phyloP scores from a whole-genome alignment of 2,888 invertebrate genomes.

The Melanargia galathea region DNA sequence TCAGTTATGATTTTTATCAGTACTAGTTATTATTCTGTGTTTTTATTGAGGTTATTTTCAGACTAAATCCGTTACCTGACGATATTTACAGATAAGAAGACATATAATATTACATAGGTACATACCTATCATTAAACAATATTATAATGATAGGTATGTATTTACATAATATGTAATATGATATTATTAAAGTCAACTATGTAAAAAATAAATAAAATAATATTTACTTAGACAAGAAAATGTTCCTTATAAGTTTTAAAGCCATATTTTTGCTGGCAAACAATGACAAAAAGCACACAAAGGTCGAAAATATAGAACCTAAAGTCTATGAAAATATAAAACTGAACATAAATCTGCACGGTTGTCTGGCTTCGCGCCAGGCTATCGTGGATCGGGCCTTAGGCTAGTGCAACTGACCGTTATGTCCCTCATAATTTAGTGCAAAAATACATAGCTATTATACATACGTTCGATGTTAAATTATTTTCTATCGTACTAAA shows the following conservation, averaged over 20 bases:
- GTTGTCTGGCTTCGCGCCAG: slow-evolving; percentile 64
- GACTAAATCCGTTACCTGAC: background rate
- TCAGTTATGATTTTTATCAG: no score
- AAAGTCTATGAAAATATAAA: slow-evolving; percentile 43
- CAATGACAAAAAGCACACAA: slow-evolving; percentile 21
- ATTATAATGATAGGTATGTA: background rate
- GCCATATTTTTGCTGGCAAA: background rate
- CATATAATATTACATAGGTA: no score
- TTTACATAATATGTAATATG: background rate
- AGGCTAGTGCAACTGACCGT: slow-evolving; percentile 49
- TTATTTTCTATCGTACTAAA: background rate
- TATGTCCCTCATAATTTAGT: slow-evolving; percentile 50
- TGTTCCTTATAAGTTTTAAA: background rate
- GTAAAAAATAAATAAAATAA: background rate
- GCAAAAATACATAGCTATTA: slow-evolving; percentile 39
- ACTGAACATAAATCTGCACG: slow-evolving; percentile 62
- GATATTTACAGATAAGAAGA: background rate
- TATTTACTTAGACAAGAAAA: background rate
- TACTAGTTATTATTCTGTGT: no score
- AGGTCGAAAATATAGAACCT: slow-evolving; percentile 24
- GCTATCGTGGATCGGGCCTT: slow-evolving; percentile 45
- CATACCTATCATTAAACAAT: no score
- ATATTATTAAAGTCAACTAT: background rate
- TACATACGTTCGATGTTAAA: slow-evolving; percentile 23
- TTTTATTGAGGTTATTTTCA: background rate